Evolutionary conservation across 2,113 vertebrate species (phyloP), one percentile per base, ranked within the genome.

Genomic region (Porphyrio hochstetteri): DNA sequence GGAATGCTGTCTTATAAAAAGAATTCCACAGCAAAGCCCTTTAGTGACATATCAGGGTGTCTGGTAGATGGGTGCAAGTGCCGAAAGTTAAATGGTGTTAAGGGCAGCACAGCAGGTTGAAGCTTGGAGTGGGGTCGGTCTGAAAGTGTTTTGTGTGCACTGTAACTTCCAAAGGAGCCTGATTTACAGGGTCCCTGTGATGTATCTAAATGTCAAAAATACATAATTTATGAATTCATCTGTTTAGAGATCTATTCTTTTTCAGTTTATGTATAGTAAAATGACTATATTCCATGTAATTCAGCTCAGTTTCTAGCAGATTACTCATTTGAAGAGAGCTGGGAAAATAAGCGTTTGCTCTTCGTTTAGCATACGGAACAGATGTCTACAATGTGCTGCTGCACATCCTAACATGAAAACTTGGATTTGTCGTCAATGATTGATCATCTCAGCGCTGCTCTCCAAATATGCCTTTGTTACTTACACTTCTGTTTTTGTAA

Each of bases 341-440:
- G 74, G 86, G 91, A 13, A 81, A 72, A 60, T 68, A 3, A 59
- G 33, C 7, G 27, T 53, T 77, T 44, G 36, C 65, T 79, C 20
- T 94, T 91, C 31, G 28, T 36, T 80, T 46, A 92, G 64, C 90
- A 25, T 33, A 31, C 29, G 79, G 64, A 95, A 19, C 93, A 97
- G 94, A 88, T 95, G 81, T 86, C 71, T 95, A 82, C 84, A 77
- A 31, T 40, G 52, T 6, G 8, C 72, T 68, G 42, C 79, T 95
- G 67, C 71, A 84, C 88, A 80, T 57, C 85, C 94, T 79, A 74
- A 89, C 93, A 50, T 84, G 57, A 96, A 46, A 89, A 77, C 61
- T 46, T 88, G 82, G 53, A 55, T 90, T 81, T 95, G 82, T 92
- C 96, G 93, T 28, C 93, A 53, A 5, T 95, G 95, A 96, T 90